These are phyloP conservation scores for Microcebus lehilahytsara DNA, from an alignment of 2,113 vertebrate species.

Conservation along the genomic window DNA sequence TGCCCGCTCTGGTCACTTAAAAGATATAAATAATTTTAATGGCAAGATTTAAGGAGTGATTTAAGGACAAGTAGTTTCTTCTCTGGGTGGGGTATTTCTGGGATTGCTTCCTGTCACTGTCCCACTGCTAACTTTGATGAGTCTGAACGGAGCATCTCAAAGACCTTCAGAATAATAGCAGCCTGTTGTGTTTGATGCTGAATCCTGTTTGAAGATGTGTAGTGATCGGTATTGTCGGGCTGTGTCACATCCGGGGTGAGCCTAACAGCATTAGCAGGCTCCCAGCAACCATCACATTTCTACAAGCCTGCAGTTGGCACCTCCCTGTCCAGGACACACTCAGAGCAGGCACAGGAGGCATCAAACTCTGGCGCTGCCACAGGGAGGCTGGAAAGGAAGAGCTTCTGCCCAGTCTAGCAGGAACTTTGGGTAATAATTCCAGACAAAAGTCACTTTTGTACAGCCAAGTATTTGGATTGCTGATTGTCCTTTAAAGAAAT, in stretches of 20 bases:
- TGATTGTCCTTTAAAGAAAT: not conserved
- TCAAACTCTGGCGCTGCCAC: too few relatives aligned
- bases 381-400: not conserved
- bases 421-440: not conserved
- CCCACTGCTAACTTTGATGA: not conserved
- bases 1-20: not conserved
- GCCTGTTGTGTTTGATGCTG: not conserved
- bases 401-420: not conserved
- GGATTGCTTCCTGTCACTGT: not conserved
- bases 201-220: not conserved
- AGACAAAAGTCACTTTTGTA: not conserved
- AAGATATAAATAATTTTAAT: not conserved
- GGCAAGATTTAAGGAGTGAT: not conserved
- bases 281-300: not conserved
- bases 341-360: not conserved
- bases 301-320: not conserved
- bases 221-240: not conserved
- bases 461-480: not conserved
- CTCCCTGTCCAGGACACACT: not conserved
- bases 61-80: constrained; percentile 14
- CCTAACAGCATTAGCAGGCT: not conserved
- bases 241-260: not conserved
- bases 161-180: constrained; percentile 8
- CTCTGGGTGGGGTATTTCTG: not conserved
- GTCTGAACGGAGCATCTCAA: constrained; percentile 18